Evolutionary conservation across 2,113 vertebrate species (phyloP), one percentile per base, ranked within the genome.

Genomic region (Periophthalmus modestus): DNA sequence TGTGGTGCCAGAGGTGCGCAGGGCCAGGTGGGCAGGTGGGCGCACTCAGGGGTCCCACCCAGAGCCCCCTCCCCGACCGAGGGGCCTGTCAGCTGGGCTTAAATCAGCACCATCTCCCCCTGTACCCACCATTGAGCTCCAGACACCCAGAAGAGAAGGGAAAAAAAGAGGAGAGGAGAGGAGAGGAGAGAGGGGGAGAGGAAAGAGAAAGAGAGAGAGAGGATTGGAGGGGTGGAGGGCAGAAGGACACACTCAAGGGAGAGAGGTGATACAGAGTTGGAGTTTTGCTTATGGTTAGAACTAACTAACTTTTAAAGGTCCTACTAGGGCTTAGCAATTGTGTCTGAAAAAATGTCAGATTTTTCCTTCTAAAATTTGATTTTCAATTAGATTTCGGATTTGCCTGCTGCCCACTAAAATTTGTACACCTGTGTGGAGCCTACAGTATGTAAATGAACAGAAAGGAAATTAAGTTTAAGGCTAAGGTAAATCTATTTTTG

Each of bases 21-120:
- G 62, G 83, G 86, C 85, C 89, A 87, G 82, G 72, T 79, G 84
- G 89, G 85, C 87, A 91, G 89, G 91, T 93, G 87, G 89, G 89
- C 86, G 70, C 85, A 82, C 85, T 84, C 82, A 77, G 85, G 82
- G 85, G 79, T 89, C 85, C 79, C 76, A 77, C 84, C 79, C 76
- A 76, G 73, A 75, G 68, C 78, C 74, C 59, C 83, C 72, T 79
- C 79, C 70, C 19, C 43, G 74, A 88, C 90, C 81, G 50, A 63
- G 87, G 81, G 87, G 39, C 85, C 91, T 86, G 82, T 92, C 87
- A 91, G 89, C 88, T 85, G 78, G 80, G 82, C 71, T 84, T 77
- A 77, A 82, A 39, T 75, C 80, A 82, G 82, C 81, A 80, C 63
- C 75, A 79, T 18, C 79, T 79, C 81, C 78, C 74, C 34, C 16